These are phyloP conservation scores for Cryptocephalus primarius DNA, from an alignment of 2,888 invertebrate species.

Conservation along the genomic window DNA sequence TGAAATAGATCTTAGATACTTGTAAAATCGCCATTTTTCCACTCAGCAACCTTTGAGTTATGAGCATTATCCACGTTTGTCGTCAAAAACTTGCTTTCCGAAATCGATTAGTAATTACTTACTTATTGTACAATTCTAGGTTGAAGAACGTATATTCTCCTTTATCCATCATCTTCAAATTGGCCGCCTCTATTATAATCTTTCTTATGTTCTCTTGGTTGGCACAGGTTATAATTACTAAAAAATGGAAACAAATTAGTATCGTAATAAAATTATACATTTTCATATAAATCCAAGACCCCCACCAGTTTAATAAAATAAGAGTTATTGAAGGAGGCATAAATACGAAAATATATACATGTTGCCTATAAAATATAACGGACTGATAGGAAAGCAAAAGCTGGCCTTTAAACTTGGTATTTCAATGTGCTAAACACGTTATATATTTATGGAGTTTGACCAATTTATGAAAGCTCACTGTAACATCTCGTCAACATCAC, in stretches of 20 bases:
- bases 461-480: too few relatives aligned
- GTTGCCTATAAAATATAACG: too few relatives aligned
- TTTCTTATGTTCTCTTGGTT: slow-evolving; percentile 79
- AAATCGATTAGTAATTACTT: slow-evolving; percentile 32
- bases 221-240: slow-evolving; percentile 94
- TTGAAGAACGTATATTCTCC: slow-evolving; percentile 99
- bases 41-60: neutral
- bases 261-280: neutral
- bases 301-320: neutral
- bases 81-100: neutral
- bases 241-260: slow-evolving; percentile 33
- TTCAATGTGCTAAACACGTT: too few relatives aligned
- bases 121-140: slow-evolving; percentile 94
- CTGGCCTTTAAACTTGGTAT: too few relatives aligned
- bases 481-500: too few relatives aligned
- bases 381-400: too few relatives aligned
- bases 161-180: slow-evolving; percentile 88
- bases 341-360: neutral
- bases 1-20: neutral
- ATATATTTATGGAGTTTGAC: too few relatives aligned
- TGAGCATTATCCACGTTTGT: neutral
- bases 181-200: slow-evolving; percentile 88
- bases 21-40: neutral
- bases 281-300: neutral
- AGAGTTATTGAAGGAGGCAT: neutral